Conservation (phyloP, 2,797 vertebrate genomes). For the Phalloptychus januarius region DNA sequence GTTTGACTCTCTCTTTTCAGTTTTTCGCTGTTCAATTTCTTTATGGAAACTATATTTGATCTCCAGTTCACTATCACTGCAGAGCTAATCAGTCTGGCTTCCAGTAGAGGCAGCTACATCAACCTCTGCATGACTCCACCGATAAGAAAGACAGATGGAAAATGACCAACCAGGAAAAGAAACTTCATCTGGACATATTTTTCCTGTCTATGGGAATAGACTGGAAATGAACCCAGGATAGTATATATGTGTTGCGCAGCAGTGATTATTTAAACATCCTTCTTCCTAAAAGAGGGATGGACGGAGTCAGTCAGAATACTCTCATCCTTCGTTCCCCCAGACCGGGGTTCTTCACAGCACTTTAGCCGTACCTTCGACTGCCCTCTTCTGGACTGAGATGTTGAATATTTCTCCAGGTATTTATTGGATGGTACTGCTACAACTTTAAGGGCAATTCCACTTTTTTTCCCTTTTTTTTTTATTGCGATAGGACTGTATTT, state of each 20-base stretch:
- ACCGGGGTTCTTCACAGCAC: background rate
- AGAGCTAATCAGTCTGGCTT: constrained; percentile 57
- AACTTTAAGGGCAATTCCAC: background rate
- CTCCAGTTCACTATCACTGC: constrained; percentile 52
- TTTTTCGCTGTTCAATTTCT: constrained; percentile 46
- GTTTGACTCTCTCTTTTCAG: constrained; percentile 13
- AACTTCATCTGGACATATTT: constrained; percentile 28
- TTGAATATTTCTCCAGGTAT: background rate
- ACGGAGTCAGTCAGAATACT: no score
- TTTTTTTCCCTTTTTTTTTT: background rate
- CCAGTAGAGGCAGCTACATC: constrained; percentile 40
- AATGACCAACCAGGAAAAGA: constrained; percentile 17
- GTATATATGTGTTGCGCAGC: background rate
- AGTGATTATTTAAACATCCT: background rate
- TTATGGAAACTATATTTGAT: constrained; percentile 56
- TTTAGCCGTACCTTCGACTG: background rate
- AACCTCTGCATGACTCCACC: constrained; percentile 43
- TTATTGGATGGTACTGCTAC: background rate
- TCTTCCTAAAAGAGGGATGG: no score
- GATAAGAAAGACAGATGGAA: constrained; percentile 51
- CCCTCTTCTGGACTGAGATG: background rate
- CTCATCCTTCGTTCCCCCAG: no score
- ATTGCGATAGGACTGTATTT: background rate
- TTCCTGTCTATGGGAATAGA: constrained; percentile 13
- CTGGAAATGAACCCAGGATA: background rate